Conservation (phyloP, 64 coral and sea anemone species). For the Stylophora pistillata region DNA sequence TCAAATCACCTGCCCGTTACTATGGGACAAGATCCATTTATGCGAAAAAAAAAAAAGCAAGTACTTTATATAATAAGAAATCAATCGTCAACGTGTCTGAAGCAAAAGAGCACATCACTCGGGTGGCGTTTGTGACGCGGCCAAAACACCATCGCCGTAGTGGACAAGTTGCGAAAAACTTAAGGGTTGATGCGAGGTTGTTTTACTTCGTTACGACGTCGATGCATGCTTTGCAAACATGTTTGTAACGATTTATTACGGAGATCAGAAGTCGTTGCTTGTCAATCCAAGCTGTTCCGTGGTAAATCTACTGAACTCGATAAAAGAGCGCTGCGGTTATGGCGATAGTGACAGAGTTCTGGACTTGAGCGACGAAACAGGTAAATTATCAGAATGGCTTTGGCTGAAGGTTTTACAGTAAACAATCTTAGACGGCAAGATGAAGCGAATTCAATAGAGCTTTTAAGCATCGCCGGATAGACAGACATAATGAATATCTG, state of each 20-base stretch:
- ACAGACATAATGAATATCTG: not conserved
- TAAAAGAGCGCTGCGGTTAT: conserved; percentile 86
- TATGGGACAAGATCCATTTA: not conserved
- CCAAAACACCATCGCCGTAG: not conserved
- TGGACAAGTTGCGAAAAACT: too few species aligned
- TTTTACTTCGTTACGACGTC: not conserved
- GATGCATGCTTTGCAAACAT: conserved; percentile 17
- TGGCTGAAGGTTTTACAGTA: not conserved
- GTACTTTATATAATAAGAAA: not conserved
- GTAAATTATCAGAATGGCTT: conserved; percentile 14
- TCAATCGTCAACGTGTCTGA: not conserved
- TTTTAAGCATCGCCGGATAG: not conserved
- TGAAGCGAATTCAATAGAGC: not conserved
- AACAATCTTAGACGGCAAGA: not conserved
- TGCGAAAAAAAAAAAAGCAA: not conserved
- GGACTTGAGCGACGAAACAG: conserved; percentile 87
- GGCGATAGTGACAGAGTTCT: conserved; percentile 58
- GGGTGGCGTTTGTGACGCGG: not conserved
- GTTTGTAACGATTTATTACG: conserved; percentile 82
- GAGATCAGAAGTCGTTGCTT: conserved; percentile 72
- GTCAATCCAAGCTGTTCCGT: conserved; percentile 82
- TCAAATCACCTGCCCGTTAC: conserved; percentile 25
- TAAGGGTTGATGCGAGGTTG: not conserved
- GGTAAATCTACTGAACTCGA: conserved; percentile 73
- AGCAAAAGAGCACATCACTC: not conserved